These are phyloP conservation scores for Coleophora flavipennella DNA, from an alignment of 2,888 invertebrate genomes.

Conservation along the genomic window DNA sequence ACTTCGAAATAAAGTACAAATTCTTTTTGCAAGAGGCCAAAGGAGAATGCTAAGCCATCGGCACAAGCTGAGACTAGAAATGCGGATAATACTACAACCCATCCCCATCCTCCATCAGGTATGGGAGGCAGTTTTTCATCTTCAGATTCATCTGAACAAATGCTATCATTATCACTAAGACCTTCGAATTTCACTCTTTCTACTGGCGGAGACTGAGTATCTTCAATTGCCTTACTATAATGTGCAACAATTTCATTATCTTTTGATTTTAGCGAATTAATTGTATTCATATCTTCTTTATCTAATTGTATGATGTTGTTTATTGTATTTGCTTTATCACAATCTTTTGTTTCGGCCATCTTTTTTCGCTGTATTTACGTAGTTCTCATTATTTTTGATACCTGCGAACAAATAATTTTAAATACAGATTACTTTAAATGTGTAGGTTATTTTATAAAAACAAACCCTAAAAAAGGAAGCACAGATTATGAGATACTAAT, in stretches of 20 bases:
- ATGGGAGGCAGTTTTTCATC: slow-evolving; percentile 68
- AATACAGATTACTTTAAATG: too few species aligned
- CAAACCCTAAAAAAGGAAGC: too few species aligned
- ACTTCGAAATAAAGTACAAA: slow-evolving; percentile 84
- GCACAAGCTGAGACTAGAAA: slow-evolving; percentile 90
- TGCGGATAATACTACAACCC: slow-evolving; percentile 89
- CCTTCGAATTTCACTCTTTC: slow-evolving; percentile 62
- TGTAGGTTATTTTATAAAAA: too few species aligned
- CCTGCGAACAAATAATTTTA: background rate
- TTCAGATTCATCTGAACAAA: slow-evolving; percentile 45
- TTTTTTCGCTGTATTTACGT: background rate
- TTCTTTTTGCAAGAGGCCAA: slow-evolving; percentile 89
- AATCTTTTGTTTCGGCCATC: slow-evolving; percentile 21
- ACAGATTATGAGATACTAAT: too few species aligned
- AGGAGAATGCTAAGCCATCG: slow-evolving; percentile 93
- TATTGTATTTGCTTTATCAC: slow-evolving; percentile 10
- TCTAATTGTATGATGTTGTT: slow-evolving; percentile 13
- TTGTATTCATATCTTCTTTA: slow-evolving; percentile 43
- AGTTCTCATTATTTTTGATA: background rate
- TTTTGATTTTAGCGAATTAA: slow-evolving; percentile 50
- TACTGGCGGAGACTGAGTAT: slow-evolving; percentile 25
- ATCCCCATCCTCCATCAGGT: slow-evolving; percentile 91
- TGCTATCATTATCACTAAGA: slow-evolving; percentile 57
- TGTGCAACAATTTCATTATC: slow-evolving; percentile 28
- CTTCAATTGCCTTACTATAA: slow-evolving; percentile 22